These are phyloP conservation scores for Pimpla rufipes DNA, from an alignment of 2,888 invertebrate species.

Conservation along the genomic window DNA sequence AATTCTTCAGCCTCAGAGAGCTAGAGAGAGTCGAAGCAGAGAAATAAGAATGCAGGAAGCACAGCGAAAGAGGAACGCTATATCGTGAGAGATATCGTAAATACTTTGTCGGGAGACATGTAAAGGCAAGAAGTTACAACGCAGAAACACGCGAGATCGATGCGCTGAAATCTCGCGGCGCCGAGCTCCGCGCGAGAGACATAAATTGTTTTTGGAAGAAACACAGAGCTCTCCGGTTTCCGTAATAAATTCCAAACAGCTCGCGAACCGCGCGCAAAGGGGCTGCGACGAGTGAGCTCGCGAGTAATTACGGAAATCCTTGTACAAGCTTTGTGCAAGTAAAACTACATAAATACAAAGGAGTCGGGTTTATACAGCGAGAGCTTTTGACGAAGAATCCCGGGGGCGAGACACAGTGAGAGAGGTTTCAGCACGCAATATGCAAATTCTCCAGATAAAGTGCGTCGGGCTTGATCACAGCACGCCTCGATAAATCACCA, in stretches of 20 bases:
- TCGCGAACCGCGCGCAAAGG: slow-evolving; percentile 11
- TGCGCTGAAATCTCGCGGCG: slow-evolving; percentile 59
- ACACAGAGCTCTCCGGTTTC: slow-evolving; percentile 31
- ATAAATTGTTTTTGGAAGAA: slow-evolving; percentile 63
- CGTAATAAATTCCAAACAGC: slow-evolving; percentile 41
- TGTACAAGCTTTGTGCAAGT: slow-evolving; percentile 58
- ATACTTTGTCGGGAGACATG: slow-evolving; percentile 19
- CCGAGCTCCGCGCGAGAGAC: slow-evolving; percentile 23
- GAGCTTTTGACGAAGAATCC: slow-evolving; percentile 48
- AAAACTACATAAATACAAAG: slow-evolving; percentile 48
- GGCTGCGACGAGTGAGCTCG: slow-evolving; percentile 23
- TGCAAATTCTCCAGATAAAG: slow-evolving; percentile 78
- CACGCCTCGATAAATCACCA: slow-evolving; percentile 75
- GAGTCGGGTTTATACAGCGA: slow-evolving; percentile 34
- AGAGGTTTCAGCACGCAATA: slow-evolving; percentile 77
- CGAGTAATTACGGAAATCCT: slow-evolving; percentile 66
- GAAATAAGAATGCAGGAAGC: slow-evolving; percentile 14
- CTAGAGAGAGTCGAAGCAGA: not conserved
- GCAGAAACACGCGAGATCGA: slow-evolving; percentile 66
- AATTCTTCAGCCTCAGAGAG: not conserved
- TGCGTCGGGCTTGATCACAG: slow-evolving; percentile 70
- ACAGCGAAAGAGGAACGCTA: not conserved
- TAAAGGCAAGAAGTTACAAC: slow-evolving; percentile 58
- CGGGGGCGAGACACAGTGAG: slow-evolving; percentile 25
- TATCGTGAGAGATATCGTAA: slow-evolving; percentile 34